Conservation (phyloP, 2,888 invertebrate genomes). For the Eristalinus sepulchralis region DNA sequence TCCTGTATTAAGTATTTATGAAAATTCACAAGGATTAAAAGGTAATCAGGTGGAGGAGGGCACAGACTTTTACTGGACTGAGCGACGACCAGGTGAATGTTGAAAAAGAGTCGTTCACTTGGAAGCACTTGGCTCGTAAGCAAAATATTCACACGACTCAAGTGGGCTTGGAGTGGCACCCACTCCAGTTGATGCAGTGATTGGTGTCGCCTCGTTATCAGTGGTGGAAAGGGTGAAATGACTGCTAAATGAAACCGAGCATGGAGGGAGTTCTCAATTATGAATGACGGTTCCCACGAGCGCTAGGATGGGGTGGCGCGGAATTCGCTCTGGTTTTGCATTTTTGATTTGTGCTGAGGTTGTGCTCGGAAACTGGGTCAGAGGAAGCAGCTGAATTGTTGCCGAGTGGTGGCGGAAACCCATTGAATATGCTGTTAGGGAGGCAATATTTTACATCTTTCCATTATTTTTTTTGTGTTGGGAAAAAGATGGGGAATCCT, state of each 20-base stretch:
- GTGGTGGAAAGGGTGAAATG: not conserved
- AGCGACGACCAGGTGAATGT: not conserved
- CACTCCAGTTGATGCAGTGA: not conserved
- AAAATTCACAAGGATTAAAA: conserved; percentile 30
- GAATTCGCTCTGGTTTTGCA: not conserved
- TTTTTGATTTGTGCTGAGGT: not conserved
- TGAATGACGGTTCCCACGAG: not conserved
- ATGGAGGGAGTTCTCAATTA: not conserved
- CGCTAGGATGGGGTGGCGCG: not conserved
- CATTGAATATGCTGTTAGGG: not conserved
- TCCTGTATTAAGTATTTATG: conserved; percentile 25
- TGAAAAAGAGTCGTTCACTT: not conserved
- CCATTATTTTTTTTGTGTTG: not conserved
- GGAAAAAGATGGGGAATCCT: not conserved
- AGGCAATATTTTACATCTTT: not conserved
- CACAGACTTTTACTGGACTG: not conserved
- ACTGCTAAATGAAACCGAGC: not conserved
- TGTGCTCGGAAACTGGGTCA: not conserved
- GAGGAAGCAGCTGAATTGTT: not conserved
- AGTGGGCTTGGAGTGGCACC: not conserved
- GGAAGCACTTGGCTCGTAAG: conserved; percentile 18
- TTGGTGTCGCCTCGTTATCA: not conserved
- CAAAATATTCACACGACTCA: conserved; percentile 14
- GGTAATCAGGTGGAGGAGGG: conserved; percentile 1
- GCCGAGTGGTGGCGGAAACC: not conserved